Base-by-base conservation (phyloP, 2,113 vertebrate species). In the Fregetta grallaria region DNA sequence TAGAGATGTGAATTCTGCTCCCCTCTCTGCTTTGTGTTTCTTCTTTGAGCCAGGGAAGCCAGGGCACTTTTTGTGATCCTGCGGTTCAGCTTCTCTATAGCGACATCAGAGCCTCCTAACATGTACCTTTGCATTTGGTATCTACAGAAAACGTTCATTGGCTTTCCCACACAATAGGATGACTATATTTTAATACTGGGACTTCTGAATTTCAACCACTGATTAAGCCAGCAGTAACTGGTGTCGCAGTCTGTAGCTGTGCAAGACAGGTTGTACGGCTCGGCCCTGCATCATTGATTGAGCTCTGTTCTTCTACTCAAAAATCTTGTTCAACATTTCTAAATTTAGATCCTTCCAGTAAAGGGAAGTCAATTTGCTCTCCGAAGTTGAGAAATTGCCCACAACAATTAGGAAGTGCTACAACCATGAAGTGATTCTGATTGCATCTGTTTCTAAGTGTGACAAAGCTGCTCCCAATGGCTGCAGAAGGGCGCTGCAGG, bases 241-340 rank as follows among this genome's bases (percentile, higher is more conserved):
- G 6, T 84, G 25, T 26, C 20, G 3, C 13, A 45, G n/a, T 49
- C 23, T 59, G 26, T 70, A 81, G 50, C 38, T 67, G 7, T 86
- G 63, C 65, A 65, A 61, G 52, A 6, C 8, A 59, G 26, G 38
- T 55, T 77, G 55, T 59, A 17, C 17, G 23, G 55, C 63, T 59
- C 40, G 20, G 34, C 65, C 56, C 8, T 0, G 0, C 13, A 2
- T 83, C 13, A 1, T 21, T 44, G 25, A 58, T 20, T 0, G 1
- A 19, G 5, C 67, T 87, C 38, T 4, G 8, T 76, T 88, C 59
- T n/a, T 78, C 74, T 68, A 16, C 38, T 61, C 36, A 73, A 30
- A 92, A 72, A 16, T 66, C 45, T 44, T 53, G 17, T 70, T 83
- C 34, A 56, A 0, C 0, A 0, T 71, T 93, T 95, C 85, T 70